Evolutionary conservation across 2,113 vertebrate species (phyloP).

Genomic region (Aspiorhynchus laticeps): DNA sequence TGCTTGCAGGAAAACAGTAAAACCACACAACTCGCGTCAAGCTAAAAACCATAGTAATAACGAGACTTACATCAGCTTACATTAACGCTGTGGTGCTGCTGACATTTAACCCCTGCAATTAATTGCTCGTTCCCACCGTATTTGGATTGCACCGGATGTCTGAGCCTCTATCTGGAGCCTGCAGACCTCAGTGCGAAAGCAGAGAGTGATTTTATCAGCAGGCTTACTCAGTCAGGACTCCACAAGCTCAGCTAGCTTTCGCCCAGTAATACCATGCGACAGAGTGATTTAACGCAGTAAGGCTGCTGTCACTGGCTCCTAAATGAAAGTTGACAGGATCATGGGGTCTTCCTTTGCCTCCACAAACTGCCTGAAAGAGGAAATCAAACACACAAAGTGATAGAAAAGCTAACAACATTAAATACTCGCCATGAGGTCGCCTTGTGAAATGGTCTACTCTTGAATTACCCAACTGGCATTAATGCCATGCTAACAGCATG

Average conservation of each 20-base stretch:
- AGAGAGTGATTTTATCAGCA: conserved; percentile 43
- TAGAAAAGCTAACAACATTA: conserved; percentile 20
- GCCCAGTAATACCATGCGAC: conserved; percentile 22
- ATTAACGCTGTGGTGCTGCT: conserved; percentile 1
- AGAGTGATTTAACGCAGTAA: conserved; percentile 37
- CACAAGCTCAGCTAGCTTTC: conserved; percentile 35
- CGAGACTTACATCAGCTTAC: not conserved
- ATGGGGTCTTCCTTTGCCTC: not conserved
- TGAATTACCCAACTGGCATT: not conserved
- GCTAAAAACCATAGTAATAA: not conserved
- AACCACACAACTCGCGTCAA: not conserved
- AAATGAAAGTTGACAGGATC: conserved; percentile 43
- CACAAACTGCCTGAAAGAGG: conserved; percentile 27
- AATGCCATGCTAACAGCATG: not conserved
- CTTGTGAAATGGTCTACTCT: not conserved
- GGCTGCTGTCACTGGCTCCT: conserved; percentile 25
- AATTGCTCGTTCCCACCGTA: not conserved
- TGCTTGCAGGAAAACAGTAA: not conserved
- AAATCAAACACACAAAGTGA: conserved; percentile 30
- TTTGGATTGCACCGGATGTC: conserved; percentile 11
- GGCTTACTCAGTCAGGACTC: not conserved
- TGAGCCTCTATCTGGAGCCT: conserved; percentile 33
- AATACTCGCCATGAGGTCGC: not conserved
- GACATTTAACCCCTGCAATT: conserved; percentile 22
- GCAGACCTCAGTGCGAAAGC: conserved; percentile 25